These are phyloP conservation scores for Ovis aries DNA, from an alignment of 2,113 vertebrate species.

Conservation along the genomic window DNA sequence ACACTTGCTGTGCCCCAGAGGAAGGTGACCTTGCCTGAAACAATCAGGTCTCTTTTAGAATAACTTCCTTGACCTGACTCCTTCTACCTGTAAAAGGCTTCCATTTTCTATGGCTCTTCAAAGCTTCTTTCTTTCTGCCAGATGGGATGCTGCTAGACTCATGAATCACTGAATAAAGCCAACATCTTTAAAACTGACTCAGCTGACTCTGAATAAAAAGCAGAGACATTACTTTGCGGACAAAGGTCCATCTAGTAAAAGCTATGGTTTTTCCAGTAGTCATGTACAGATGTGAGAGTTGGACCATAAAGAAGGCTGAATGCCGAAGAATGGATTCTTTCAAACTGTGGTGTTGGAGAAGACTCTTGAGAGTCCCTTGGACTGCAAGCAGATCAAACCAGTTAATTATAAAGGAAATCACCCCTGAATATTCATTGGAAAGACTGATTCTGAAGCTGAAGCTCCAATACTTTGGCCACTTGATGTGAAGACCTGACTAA, in stretches of 20 bases:
- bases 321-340: not conserved
- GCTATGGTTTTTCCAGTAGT: not conserved
- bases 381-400: not conserved
- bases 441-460: not conserved
- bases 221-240: not conserved
- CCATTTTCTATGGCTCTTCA: not conserved
- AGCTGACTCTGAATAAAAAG: not conserved
- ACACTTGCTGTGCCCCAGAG: not conserved
- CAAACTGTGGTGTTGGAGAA: not conserved
- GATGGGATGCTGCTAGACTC: not conserved
- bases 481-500: not conserved
- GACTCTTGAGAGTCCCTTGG: not conserved
- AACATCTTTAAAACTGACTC: not conserved
- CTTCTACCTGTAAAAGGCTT: not conserved
- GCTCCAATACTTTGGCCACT: not conserved
- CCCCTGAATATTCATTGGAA: not conserved
- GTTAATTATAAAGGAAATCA: not conserved
- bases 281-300: not conserved
- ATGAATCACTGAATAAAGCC: not conserved
- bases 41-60: not conserved
- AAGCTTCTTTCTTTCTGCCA: not conserved
- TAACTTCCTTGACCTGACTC: not conserved
- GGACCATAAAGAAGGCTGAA: not conserved
- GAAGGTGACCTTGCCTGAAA: not conserved
- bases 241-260: not conserved